These are phyloP conservation scores for Darevskia nairensis DNA, from an alignment of 2,797 vertebrate species.

Conservation along the genomic window DNA sequence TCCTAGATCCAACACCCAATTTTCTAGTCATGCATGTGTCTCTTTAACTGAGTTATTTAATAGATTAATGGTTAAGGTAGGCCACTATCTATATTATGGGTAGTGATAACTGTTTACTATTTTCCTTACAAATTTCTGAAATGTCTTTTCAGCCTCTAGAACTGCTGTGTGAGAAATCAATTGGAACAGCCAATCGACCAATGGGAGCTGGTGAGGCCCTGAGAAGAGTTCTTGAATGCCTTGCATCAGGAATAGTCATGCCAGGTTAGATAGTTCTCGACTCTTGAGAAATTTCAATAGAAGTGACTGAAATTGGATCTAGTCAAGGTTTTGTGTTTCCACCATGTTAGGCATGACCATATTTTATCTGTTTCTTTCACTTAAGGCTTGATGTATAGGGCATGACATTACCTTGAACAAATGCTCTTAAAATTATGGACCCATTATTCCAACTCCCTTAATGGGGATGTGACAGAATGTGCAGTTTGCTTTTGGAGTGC, in stretches of 20 bases:
- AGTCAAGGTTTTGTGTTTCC: neutral
- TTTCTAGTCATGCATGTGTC: neutral
- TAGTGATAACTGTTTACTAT: neutral
- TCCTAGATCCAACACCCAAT: neutral
- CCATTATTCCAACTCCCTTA: slow-evolving; percentile 59
- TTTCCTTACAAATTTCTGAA: neutral
- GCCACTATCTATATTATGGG: neutral
- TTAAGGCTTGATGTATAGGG: slow-evolving; percentile 29
- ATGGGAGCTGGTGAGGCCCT: slow-evolving; percentile 98
- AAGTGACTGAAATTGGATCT: slow-evolving; percentile 45
- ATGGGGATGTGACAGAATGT: slow-evolving; percentile 52
- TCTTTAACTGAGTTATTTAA: neutral
- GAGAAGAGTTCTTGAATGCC: slow-evolving; percentile 94
- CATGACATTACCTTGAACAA: slow-evolving; percentile 46
- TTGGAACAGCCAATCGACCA: slow-evolving; percentile 95
- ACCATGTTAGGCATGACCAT: neutral
- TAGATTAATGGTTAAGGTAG: neutral
- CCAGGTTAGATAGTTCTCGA: slow-evolving; percentile 83
- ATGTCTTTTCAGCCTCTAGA: slow-evolving; percentile 87
- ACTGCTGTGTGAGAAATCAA: slow-evolving; percentile 96
- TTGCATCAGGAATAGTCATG: slow-evolving; percentile 97
- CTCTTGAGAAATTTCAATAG: slow-evolving; percentile 42
- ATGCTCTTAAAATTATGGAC: slow-evolving; percentile 55
- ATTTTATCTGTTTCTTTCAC: neutral
- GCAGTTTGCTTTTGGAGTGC: slow-evolving; percentile 57